These are phyloP conservation scores for Pilophorus perplexus DNA, from an alignment of 2,888 invertebrate genomes.

Conservation along the genomic window DNA sequence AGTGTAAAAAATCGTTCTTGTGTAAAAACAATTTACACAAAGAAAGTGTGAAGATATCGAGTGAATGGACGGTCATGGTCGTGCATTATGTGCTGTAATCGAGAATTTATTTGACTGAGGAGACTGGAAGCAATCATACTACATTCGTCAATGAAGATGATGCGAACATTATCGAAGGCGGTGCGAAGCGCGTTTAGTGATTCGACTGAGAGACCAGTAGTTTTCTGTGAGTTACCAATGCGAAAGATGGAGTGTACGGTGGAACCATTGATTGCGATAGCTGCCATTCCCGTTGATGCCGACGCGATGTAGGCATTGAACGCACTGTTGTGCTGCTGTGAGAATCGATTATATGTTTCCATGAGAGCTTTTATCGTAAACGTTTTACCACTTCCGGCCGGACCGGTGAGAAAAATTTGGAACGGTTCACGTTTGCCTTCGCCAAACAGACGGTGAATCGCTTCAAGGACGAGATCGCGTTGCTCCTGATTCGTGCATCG, in stretches of 20 bases:
- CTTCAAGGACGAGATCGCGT: too few relatives aligned
- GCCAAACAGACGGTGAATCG: too few relatives aligned
- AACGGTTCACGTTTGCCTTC: too few relatives aligned
- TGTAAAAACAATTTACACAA: too few relatives aligned
- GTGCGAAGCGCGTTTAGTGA: slow-evolving; percentile 45
- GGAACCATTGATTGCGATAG: slow-evolving; percentile 52
- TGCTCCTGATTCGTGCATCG: too few relatives aligned
- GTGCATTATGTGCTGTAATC: slow-evolving; percentile 51
- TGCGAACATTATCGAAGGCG: slow-evolving; percentile 48
- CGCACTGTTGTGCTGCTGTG: too few relatives aligned
- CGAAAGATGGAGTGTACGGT: slow-evolving; percentile 52
- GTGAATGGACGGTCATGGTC: slow-evolving; percentile 50
- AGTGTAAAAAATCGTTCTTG: too few relatives aligned
- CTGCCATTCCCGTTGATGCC: slow-evolving; percentile 53
- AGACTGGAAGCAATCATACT: slow-evolving; percentile 52
- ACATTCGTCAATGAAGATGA: slow-evolving; percentile 51
- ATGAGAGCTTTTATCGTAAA: too few relatives aligned
- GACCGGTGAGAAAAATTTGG: too few relatives aligned
- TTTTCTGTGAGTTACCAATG: slow-evolving; percentile 30
- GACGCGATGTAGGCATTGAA: slow-evolving; percentile 52
- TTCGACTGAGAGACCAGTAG: slow-evolving; percentile 44
- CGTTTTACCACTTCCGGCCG: too few relatives aligned
- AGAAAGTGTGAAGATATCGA: too few relatives aligned
- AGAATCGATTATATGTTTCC: too few relatives aligned
- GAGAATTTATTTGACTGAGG: slow-evolving; percentile 49